Evolutionary conservation across 2,888 invertebrate genomes (phyloP).

Genomic region (Xylocampa areola): DNA sequence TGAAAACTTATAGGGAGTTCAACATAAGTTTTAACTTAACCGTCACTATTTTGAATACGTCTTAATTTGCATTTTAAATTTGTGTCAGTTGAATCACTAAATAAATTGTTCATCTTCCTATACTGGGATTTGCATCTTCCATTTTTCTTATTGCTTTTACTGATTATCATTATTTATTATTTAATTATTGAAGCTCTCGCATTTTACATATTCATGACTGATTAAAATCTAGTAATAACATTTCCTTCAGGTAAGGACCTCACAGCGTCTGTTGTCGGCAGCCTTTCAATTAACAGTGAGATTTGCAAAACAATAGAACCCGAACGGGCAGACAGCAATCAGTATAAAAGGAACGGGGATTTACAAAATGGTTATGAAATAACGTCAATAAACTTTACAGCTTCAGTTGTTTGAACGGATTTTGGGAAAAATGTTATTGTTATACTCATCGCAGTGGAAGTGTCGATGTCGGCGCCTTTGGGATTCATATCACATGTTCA

Average conservation of each 20-base stretch:
- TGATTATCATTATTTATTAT: background rate
- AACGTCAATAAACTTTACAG: constrained; percentile 79
- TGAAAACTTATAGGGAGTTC: background rate
- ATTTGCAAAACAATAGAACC: constrained; percentile 70
- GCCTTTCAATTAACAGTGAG: constrained; percentile 67
- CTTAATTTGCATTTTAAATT: constrained; percentile 33
- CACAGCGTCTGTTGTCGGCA: constrained; percentile 70
- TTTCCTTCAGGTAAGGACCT: constrained; percentile 70
- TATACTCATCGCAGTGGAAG: constrained; percentile 57
- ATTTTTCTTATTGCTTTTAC: background rate
- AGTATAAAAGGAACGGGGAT: constrained; percentile 63
- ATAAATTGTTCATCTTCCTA: constrained; percentile 12
- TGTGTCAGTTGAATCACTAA: constrained; percentile 33
- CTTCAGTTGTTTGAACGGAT: constrained; percentile 68
- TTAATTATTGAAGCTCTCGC: too few species aligned
- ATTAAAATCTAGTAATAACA: constrained; percentile 30
- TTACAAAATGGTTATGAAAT: constrained; percentile 70
- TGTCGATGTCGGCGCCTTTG: constrained; percentile 72
- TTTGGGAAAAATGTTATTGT: constrained; percentile 74
- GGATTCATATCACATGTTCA: constrained; percentile 59
- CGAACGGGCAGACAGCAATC: constrained; percentile 66
- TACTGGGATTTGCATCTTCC: background rate
- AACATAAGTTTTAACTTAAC: constrained; percentile 8
- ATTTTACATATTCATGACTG: constrained; percentile 69
- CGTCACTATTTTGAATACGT: constrained; percentile 11